A percentile compares a stretch with the other conserved stretches of the same genome.
These are phyloP conservation scores for Porites evermanni DNA, from an alignment of 92 coral and sea anemone species.

Conservation along the genomic window DNA sequence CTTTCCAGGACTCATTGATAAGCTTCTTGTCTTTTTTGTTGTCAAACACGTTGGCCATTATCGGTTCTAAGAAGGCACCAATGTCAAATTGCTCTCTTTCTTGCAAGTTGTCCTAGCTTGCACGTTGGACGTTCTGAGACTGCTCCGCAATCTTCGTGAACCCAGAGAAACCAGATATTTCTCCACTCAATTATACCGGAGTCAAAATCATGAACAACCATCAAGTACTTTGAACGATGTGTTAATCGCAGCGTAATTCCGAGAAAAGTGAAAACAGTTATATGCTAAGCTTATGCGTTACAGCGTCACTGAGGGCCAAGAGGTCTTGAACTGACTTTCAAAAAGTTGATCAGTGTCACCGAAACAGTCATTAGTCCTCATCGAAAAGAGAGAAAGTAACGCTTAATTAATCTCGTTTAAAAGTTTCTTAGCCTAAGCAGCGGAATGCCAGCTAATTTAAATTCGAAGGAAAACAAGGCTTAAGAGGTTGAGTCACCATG, in stretches of 20 bases:
- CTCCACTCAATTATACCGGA: neutral
- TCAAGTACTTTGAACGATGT: neutral
- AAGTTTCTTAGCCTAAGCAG: neutral
- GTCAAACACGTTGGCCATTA: slow-evolving; percentile 28
- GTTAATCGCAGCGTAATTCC: neutral
- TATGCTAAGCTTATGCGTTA: neutral
- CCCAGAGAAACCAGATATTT: neutral
- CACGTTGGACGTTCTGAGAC: too few species aligned
- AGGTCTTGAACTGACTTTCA: neutral
- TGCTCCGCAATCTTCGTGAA: neutral
- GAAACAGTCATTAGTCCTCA: neutral
- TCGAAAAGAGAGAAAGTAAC: neutral
- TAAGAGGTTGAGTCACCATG: neutral
- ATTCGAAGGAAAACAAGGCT: slow-evolving; percentile 16
- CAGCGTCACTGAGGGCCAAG: neutral
- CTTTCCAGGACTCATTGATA: slow-evolving; percentile 25
- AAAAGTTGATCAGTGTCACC: neutral
- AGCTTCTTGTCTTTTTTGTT: neutral
- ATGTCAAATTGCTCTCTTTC: too few species aligned
- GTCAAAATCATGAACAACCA: neutral
- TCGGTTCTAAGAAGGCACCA: neutral
- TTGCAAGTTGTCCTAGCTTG: too few species aligned
- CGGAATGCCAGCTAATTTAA: slow-evolving; percentile 12
- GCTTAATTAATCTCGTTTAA: slow-evolving; percentile 2
- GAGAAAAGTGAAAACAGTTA: neutral